A percentile compares a stretch with the other conserved stretches of the same genome.
phyloP scores from a whole-genome alignment of 2,113 vertebrate species.

The Hystrix brachyura region DNA sequence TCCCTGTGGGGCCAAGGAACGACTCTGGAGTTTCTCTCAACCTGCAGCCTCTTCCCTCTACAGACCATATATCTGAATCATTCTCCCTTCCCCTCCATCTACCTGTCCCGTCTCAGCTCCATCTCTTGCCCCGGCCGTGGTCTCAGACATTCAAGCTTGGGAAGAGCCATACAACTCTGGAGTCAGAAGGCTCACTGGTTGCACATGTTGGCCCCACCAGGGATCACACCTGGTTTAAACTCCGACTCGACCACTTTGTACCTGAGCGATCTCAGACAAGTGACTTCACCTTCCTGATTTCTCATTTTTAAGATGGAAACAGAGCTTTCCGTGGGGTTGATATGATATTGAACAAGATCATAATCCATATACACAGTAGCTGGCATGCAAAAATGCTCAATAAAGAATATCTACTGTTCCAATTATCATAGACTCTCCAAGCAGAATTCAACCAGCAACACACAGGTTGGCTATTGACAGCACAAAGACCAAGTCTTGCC shows the following conservation, averaged over 20 bases:
- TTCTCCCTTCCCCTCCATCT: fast-evolving
- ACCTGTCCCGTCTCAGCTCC: fast-evolving
- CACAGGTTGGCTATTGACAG: background rate
- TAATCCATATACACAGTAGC: fast-evolving
- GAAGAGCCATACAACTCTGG: background rate
- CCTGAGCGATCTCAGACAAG: background rate
- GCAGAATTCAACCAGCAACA: too few species aligned
- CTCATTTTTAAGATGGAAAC: background rate
- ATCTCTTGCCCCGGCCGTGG: background rate
- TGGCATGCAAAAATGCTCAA: background rate
- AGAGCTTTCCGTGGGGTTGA: background rate
- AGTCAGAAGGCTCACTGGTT: background rate
- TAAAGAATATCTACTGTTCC: fast-evolving
- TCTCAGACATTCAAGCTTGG: background rate
- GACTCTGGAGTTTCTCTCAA: background rate
- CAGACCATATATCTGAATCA: fast-evolving
- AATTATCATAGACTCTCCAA: background rate
- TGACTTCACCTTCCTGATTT: background rate
- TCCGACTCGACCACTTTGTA: background rate
- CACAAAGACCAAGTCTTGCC: background rate
- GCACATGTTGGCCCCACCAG: background rate
- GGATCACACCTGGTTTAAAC: background rate
- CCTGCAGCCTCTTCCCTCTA: background rate
- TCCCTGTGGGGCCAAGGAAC: background rate
- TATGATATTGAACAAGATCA: background rate